Evolutionary conservation across 2,113 vertebrate species (phyloP).

Genomic region (Atrichornis clamosus): DNA sequence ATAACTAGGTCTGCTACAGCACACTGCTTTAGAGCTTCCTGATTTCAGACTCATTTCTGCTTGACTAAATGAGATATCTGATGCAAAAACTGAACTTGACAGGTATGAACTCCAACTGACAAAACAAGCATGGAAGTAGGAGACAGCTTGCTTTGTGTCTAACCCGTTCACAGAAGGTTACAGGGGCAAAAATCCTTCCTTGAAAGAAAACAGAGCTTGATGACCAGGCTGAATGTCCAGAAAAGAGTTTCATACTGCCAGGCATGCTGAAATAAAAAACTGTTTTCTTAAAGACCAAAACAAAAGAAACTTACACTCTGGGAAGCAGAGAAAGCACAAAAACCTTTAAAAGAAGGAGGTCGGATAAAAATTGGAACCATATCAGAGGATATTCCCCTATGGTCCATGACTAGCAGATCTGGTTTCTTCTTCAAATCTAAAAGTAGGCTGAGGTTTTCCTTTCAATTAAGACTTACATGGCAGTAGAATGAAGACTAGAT

Average conservation of each 20-base stretch:
- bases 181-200: not conserved
- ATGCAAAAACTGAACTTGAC: not conserved
- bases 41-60: not conserved
- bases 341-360: not conserved
- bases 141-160: not conserved
- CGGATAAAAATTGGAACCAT: not conserved
- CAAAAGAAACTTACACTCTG: not conserved
- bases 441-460: not conserved
- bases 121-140: not conserved
- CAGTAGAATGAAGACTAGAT: not conserved
- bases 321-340: not conserved
- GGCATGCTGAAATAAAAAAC: not conserved
- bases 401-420: not conserved
- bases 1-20: not conserved
- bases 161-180: not conserved
- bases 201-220: not conserved
- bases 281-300: not conserved
- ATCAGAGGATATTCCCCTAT: not conserved
- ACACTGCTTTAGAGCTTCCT: not conserved
- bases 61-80: not conserved
- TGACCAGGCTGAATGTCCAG: not conserved
- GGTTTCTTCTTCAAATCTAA: not conserved
- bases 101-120: not conserved
- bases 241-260: not conserved
- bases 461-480: not conserved